phyloP scores from a whole-genome alignment of 2,888 invertebrate species.

The Tigriopus californicus region DNA sequence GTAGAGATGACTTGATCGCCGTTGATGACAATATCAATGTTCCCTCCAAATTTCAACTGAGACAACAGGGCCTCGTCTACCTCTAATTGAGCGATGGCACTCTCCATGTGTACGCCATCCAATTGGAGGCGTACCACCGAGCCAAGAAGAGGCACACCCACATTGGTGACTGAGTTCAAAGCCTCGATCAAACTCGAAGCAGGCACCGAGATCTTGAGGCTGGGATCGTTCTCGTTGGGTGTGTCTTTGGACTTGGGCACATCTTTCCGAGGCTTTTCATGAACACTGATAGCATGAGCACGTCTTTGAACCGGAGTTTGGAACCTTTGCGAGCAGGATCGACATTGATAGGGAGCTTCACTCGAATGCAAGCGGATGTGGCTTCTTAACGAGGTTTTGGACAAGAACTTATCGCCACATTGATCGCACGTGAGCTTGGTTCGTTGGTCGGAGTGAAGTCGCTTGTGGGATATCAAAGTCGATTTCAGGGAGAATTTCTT shows the following conservation, averaged over 20 bases:
- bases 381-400: constrained; percentile 48
- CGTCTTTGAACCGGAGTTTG: constrained; percentile 46
- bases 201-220: background rate
- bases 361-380: constrained; percentile 62
- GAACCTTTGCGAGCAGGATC: constrained; percentile 50
- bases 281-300: constrained; percentile 36
- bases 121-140: background rate
- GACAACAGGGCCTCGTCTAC: background rate
- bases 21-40: background rate
- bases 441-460: constrained; percentile 36
- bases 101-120: background rate
- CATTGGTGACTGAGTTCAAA: background rate
- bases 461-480: constrained; percentile 40
- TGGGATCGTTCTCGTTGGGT: background rate
- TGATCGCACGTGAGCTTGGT: constrained; percentile 41
- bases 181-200: background rate
- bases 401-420: constrained; percentile 41
- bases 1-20: background rate
- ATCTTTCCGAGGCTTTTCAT: constrained; percentile 3
- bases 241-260: background rate
- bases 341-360: constrained; percentile 64
- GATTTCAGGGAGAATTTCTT: constrained; percentile 42
- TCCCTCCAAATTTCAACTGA: background rate
- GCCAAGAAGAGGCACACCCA: background rate
- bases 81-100: background rate